Evolutionary conservation across 2,888 invertebrate species (phyloP).

Genomic region (Nomada hirtipes): DNA sequence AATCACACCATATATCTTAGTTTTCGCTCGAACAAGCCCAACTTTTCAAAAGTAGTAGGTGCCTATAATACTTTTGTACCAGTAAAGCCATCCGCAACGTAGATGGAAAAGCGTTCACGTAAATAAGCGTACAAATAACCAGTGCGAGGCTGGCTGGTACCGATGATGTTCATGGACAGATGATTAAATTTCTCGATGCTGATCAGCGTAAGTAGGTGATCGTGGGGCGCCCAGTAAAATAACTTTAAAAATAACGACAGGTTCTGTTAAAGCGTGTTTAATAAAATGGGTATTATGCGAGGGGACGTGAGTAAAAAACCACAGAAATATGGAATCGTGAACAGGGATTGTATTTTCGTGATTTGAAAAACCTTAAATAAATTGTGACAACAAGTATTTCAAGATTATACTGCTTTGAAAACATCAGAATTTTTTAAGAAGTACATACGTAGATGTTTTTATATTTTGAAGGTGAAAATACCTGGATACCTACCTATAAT

Average conservation of each 20-base stretch:
- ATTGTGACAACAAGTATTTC: no score
- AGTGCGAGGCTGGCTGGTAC: not conserved
- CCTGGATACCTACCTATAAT: no score
- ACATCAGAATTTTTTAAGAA: no score
- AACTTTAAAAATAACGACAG: constrained; percentile 40
- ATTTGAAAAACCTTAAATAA: no score
- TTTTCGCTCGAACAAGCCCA: not conserved
- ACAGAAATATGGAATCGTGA: constrained; percentile 1
- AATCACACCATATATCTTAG: not conserved
- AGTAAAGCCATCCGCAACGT: not conserved
- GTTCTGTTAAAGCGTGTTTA: constrained; percentile 30
- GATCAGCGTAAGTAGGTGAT: constrained; percentile 55
- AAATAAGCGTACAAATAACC: constrained; percentile 35
- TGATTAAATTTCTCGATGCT: constrained; percentile 42
- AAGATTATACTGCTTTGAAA: no score
- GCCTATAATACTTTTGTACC: not conserved
- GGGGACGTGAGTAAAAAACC: constrained; percentile 1
- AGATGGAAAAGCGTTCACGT: not conserved
- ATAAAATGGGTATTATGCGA: constrained; percentile 53
- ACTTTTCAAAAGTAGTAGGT: no score
- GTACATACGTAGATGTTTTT: no score
- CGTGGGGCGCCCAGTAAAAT: not conserved
- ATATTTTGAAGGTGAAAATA: no score
- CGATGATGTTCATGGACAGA: constrained; percentile 16
- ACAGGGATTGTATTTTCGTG: not conserved